Percentiles rank a stretch among this genome's conserved stretches.
These are phyloP conservation scores for Lomographa bimaculata DNA, from an alignment of 2,888 invertebrate species.

Conservation along the genomic window DNA sequence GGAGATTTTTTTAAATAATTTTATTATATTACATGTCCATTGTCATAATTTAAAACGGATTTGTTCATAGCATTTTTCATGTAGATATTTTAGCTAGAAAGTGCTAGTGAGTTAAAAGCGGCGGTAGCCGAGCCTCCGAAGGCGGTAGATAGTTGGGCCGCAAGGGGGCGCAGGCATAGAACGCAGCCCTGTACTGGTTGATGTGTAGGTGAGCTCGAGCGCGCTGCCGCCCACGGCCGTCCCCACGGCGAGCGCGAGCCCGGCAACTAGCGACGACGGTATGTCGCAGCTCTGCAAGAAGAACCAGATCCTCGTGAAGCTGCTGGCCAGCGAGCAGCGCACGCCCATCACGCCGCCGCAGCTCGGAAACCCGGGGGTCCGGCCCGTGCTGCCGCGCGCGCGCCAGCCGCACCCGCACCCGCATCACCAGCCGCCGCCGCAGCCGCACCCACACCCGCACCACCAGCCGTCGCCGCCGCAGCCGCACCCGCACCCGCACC, in stretches of 20 bases:
- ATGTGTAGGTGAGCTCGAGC: constrained; percentile 84
- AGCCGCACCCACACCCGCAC: constrained; percentile 30
- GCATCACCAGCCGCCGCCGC: constrained; percentile 43
- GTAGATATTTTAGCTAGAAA: too few relatives aligned
- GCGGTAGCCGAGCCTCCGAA: too few relatives aligned
- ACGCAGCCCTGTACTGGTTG: too few relatives aligned
- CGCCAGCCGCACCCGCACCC: constrained; percentile 54
- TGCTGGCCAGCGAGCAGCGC: constrained; percentile 90
- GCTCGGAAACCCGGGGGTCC: constrained; percentile 87
- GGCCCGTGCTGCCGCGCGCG: constrained; percentile 50
- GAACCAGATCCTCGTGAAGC: constrained; percentile 93
- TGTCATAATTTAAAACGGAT: too few relatives aligned
- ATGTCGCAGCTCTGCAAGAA: constrained; percentile 90
- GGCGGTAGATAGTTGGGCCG: too few relatives aligned
- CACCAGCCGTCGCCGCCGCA: constrained; percentile 26
- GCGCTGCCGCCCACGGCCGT: constrained; percentile 79
- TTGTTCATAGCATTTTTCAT: too few relatives aligned
- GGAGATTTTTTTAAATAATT: too few relatives aligned
- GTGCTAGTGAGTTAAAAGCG: too few relatives aligned
- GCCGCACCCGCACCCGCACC: constrained; percentile 21
- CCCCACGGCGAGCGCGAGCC: constrained; percentile 63
- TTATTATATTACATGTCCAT: too few relatives aligned
- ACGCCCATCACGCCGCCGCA: constrained; percentile 87
- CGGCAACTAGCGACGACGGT: constrained; percentile 56
- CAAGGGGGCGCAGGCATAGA: too few relatives aligned